phyloP scores from a whole-genome alignment of 1,140 invertebrate species.

The Leptopilina clavipes region DNA sequence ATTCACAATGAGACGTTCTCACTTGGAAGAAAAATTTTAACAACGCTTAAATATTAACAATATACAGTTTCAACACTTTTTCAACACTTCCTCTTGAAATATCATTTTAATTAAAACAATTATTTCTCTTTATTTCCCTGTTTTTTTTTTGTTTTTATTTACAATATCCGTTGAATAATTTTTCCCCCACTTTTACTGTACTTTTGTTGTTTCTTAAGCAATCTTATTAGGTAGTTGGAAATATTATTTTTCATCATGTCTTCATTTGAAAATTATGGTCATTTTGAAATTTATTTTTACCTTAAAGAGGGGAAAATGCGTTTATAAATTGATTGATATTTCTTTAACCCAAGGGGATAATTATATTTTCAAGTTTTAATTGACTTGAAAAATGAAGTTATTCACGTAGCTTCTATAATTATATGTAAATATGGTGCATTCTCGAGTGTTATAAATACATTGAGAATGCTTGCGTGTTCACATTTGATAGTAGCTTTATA shows the following conservation, averaged over 20 bases:
- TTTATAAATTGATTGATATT: constrained; percentile 1
- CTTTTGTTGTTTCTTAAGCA: too few species aligned
- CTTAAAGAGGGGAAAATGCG: background rate
- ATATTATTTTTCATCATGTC: constrained; percentile 35
- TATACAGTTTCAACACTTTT: too few species aligned
- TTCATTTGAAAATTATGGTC: constrained; percentile 5
- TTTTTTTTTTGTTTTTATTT: too few species aligned
- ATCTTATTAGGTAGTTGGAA: constrained; percentile 27
- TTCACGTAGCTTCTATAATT: background rate
- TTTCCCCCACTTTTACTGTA: too few species aligned
- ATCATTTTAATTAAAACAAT: too few species aligned
- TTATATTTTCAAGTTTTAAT: background rate
- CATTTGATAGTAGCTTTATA: background rate
- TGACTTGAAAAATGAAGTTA: background rate
- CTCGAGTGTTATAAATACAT: background rate
- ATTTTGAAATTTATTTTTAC: constrained; percentile 14
- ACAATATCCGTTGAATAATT: too few species aligned
- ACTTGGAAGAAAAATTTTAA: background rate
- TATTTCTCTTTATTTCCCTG: too few species aligned
- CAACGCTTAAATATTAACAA: too few species aligned
- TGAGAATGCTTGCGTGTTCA: background rate
- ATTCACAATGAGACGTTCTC: constrained; percentile 37
- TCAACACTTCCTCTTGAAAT: too few species aligned
- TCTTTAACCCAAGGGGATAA: background rate
- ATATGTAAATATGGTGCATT: background rate